Percentiles rank a stretch among this genome's conserved stretches.
phyloP scores from a whole-genome alignment of 2,888 invertebrate species.

The Eristalinus sepulchralis region DNA sequence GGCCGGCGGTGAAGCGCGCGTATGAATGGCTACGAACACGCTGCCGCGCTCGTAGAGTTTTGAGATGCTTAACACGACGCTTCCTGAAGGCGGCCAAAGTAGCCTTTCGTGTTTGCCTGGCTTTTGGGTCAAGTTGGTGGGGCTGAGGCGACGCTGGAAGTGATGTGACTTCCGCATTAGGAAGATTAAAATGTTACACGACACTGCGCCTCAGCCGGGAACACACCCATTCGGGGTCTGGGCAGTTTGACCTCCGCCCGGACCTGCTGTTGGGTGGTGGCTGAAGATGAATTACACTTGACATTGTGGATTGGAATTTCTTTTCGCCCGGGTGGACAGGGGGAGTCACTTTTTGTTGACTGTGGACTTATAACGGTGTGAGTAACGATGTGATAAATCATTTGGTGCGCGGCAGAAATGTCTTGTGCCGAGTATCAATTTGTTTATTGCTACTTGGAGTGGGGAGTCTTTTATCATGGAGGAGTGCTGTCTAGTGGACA shows the following conservation, averaged over 20 bases:
- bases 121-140: conserved; percentile 32
- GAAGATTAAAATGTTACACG: conserved; percentile 67
- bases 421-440: not conserved
- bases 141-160: conserved; percentile 26
- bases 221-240: conserved; percentile 55
- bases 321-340: not conserved
- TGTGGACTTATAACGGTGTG: not conserved
- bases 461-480: not conserved
- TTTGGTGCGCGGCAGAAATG: not conserved
- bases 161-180: conserved; percentile 62
- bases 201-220: conserved; percentile 21
- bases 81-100: conserved; percentile 63
- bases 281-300: conserved; percentile 52
- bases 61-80: conserved; percentile 61
- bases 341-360: not conserved
- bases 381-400: not conserved
- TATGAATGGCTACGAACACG: conserved; percentile 53
- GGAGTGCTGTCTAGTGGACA: too few species aligned
- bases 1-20: conserved; percentile 33
- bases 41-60: conserved; percentile 39
- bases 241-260: conserved; percentile 41
- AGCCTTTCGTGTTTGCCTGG: conserved; percentile 61
- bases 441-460: too few species aligned
- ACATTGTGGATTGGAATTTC: conserved; percentile 8
- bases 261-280: conserved; percentile 15